Evolutionary conservation across 2,888 invertebrate species (phyloP).

Genomic region (Morpho helenor): DNA sequence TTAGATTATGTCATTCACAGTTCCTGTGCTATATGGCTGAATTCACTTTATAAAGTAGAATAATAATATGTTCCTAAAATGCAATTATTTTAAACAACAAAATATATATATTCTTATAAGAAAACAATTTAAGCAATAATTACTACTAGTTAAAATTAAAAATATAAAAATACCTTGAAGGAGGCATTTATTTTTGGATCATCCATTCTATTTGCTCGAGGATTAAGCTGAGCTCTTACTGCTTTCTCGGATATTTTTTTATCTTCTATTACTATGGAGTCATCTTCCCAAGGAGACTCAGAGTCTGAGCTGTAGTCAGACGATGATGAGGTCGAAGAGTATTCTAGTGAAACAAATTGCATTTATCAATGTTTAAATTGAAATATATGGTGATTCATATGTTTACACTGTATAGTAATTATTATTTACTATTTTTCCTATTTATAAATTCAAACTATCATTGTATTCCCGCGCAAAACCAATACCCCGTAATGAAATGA

Average conservation of each 20-base stretch:
- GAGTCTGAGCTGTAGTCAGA: slow-evolving; percentile 71
- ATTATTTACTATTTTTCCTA: neutral
- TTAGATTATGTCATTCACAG: too few relatives aligned
- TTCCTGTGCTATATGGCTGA: too few relatives aligned
- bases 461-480: slow-evolving; percentile 51
- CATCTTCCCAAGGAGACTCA: slow-evolving; percentile 64
- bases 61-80: too few relatives aligned
- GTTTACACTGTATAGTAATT: neutral
- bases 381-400: neutral
- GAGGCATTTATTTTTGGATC: slow-evolving; percentile 58
- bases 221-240: slow-evolving; percentile 50
- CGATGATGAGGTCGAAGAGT: slow-evolving; percentile 57
- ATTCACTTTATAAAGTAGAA: too few relatives aligned
- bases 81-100: too few relatives aligned
- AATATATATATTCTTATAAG: too few relatives aligned
- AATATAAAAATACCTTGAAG: slow-evolving; percentile 45
- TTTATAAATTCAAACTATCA: slow-evolving; percentile 23
- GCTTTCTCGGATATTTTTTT: slow-evolving; percentile 39
- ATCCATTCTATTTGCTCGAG: slow-evolving; percentile 65
- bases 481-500: slow-evolving; percentile 22
- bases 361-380: neutral
- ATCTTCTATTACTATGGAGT: slow-evolving; percentile 57
- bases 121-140: too few relatives aligned
- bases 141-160: too few relatives aligned
- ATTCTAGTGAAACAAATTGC: slow-evolving; percentile 42